Base-by-base conservation (phyloP, 2,113 vertebrate genomes). In the Tautogolabrus adspersus region DNA sequence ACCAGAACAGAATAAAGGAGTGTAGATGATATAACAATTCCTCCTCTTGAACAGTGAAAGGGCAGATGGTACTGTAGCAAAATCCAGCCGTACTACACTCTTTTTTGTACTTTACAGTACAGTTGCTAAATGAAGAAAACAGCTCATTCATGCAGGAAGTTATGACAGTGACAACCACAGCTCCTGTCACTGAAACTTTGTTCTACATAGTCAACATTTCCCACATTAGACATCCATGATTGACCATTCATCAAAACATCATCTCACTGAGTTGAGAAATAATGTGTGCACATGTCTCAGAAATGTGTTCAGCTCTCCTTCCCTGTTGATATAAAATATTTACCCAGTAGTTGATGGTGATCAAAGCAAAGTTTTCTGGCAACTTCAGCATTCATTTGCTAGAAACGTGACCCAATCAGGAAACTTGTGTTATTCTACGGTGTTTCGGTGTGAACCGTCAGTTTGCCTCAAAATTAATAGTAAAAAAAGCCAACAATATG, bases 1-100 rank as follows among this genome's bases (percentile, higher is more conserved):
- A n/a, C n/a, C 42, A 40, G 23, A 16, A 49, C 5, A 82, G 72
- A 71, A 79, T 58, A 75, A 78, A 83, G 60, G 22, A 72, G 75
- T 52, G 54, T 9, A 72, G 68, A 85, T 42, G 75, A 73, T 66
- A 26, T 26, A 26, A 26, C 3, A 26, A 26, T 26, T 26, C 26
- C 26, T 26, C 26, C 26, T 26, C 26, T 26, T 26, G 26, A 26
- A 26, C 26, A n/a, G n/a, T n/a, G 4, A 34, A 34, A 34, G 16
- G 30, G 55, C 1, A 6, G 69, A 54, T 87, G 84, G 72, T 61
- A 19, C 59, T 30, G 66, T 49, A n/a, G n/a, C n/a, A 72, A 1
- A 51, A 37, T 34, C 30, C 30, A 26, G 26, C 26, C 3, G 26
- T 1, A 26, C 26, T 26, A 2, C 26, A 26, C 26, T 26, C 26